Conservation (phyloP, 2,113 vertebrate species). For the Takifugu flavidus region DNA sequence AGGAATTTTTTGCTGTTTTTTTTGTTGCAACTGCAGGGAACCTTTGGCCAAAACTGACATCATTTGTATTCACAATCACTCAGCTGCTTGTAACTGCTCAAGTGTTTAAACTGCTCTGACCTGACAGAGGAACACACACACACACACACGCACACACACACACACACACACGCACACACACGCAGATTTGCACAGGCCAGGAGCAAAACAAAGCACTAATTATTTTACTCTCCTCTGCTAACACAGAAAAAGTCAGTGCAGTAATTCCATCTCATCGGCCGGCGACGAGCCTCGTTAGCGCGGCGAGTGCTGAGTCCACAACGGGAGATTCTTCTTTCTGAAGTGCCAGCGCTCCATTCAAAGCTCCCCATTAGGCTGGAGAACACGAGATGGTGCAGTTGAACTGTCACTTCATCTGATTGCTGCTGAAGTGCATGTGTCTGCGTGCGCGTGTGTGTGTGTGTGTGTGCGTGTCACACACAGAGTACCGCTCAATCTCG, state of each 20-base stretch:
- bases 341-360: neutral
- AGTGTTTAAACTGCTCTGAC: slow-evolving; percentile 19
- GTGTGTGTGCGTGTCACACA: neutral
- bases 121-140: neutral
- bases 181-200: neutral
- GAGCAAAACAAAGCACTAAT: neutral
- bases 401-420: neutral
- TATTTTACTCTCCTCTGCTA: neutral
- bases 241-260: neutral
- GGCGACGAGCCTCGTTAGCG: neutral
- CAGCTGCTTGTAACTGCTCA: slow-evolving; percentile 7
- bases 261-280: neutral
- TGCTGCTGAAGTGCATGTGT: neutral
- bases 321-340: neutral
- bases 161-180: neutral
- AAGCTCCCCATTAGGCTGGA: neutral
- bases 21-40: slow-evolving; percentile 34
- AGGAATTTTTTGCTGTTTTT: slow-evolving; percentile 31
- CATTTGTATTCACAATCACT: slow-evolving; percentile 64
- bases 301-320: neutral
- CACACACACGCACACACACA: neutral
- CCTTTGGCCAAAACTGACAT: slow-evolving; percentile 30
- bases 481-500: slow-evolving; percentile 22
- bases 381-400: neutral
- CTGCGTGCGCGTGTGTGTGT: neutral